Evolutionary conservation across 2,113 vertebrate species (phyloP).

Genomic region (Piaya cayana): DNA sequence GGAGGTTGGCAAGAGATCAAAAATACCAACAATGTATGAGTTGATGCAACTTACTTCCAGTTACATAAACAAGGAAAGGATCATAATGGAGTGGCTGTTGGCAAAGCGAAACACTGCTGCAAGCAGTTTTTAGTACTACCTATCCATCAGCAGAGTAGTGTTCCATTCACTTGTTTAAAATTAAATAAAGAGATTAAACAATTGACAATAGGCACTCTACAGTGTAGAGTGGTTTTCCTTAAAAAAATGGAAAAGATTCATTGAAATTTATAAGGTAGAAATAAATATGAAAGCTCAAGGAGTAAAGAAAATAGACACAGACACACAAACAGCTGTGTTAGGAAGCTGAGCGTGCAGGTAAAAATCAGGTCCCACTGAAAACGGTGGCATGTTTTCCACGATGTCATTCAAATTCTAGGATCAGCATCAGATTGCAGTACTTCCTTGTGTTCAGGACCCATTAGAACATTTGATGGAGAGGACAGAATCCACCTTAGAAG

Average conservation of each 20-base stretch:
- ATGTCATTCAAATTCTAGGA: neutral
- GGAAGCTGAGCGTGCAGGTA: neutral
- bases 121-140: neutral
- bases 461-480: neutral
- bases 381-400: neutral
- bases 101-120: neutral
- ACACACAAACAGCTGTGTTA: neutral
- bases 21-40: neutral
- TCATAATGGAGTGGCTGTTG: neutral
- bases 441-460: neutral
- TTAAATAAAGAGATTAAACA: neutral
- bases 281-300: neutral
- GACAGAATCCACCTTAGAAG: neutral
- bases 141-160: neutral
- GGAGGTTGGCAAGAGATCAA: neutral
- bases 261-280: neutral
- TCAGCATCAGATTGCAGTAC: neutral
- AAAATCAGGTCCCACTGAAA: neutral
- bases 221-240: neutral
- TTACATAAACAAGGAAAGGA: neutral
- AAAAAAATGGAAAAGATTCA: neutral
- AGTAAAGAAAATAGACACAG: neutral
- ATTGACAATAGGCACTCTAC: neutral
- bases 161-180: neutral
- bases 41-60: neutral